A percentile compares a stretch with the other conserved stretches of the same genome.
Conservation (phyloP, 2,797 vertebrate species). For the Epinephelus malabaricus region DNA sequence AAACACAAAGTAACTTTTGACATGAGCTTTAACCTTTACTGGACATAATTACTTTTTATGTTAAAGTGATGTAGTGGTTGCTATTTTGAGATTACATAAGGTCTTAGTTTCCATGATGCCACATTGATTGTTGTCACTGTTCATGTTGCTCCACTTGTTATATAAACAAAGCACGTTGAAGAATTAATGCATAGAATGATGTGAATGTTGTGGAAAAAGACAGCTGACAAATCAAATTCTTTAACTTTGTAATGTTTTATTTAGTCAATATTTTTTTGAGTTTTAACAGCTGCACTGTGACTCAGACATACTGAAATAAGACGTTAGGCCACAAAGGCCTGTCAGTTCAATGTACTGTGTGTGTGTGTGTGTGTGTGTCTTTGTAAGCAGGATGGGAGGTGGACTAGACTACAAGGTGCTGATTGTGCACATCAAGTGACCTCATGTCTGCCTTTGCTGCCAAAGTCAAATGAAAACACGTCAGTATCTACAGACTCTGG, state of each 20-base stretch:
- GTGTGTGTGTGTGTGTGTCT: too few species aligned
- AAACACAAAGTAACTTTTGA: background rate
- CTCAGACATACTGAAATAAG: slow-evolving; percentile 7
- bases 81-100: slow-evolving; percentile 50
- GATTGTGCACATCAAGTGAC: slow-evolving; percentile 60
- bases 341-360: slow-evolving; percentile 7
- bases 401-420: slow-evolving; percentile 54
- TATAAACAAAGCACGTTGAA: slow-evolving; percentile 20
- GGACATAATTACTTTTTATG: background rate
- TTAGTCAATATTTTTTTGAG: background rate
- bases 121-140: slow-evolving; percentile 16
- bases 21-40: background rate
- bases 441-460: slow-evolving; percentile 51
- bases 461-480: slow-evolving; percentile 7
- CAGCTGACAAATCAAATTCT: background rate
- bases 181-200: background rate
- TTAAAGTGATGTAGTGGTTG: background rate
- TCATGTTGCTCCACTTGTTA: slow-evolving; percentile 20
- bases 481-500: background rate
- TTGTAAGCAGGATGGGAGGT: background rate
- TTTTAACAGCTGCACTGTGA: background rate
- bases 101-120: slow-evolving; percentile 21
- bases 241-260: background rate
- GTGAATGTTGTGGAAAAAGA: background rate
- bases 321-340: slow-evolving; percentile 23